Conservation (phyloP, 2,113 vertebrate species). For the Scortum barcoo region DNA sequence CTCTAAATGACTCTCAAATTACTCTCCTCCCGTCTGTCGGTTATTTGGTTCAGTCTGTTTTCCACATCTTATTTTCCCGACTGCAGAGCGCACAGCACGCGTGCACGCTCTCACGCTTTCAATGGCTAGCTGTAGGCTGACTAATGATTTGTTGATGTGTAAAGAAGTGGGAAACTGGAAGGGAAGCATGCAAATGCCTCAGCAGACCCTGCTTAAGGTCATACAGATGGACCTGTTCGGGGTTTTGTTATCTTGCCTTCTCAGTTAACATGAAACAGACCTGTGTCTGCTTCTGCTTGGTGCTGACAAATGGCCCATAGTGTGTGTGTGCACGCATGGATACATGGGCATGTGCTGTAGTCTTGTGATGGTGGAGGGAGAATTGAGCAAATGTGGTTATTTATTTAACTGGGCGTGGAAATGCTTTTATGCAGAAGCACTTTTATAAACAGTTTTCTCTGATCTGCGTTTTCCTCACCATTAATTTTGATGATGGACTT, state of each 20-base stretch:
- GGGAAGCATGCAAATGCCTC: conserved; percentile 30
- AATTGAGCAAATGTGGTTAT: conserved; percentile 12
- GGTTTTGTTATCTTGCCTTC: conserved; percentile 41
- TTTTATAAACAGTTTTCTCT: conserved; percentile 24
- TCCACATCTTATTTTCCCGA: conserved; percentile 57
- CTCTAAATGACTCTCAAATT: conserved; percentile 64
- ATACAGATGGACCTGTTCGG: conserved; percentile 45
- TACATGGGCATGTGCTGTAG: neutral
- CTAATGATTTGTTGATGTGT: conserved; percentile 59
- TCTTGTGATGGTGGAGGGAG: neutral
- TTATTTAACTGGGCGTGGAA: conserved; percentile 30
- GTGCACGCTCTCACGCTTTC: neutral
- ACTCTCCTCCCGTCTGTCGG: conserved; percentile 47
- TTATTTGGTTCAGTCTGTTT: conserved; percentile 63
- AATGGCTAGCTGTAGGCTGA: conserved; percentile 44
- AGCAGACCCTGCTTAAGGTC: conserved; percentile 35
- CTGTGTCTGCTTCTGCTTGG: conserved; percentile 14
- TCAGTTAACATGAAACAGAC: conserved; percentile 54
- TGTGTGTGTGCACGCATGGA: neutral
- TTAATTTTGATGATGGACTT: conserved; percentile 20
- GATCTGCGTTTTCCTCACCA: neutral
- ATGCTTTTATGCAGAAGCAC: neutral
- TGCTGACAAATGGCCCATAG: conserved; percentile 5
- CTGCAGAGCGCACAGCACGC: conserved; percentile 7
- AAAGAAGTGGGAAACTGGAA: conserved; percentile 44